Evolutionary conservation across 2,113 vertebrate species (phyloP).

Genomic region (Larimichthys crocea): DNA sequence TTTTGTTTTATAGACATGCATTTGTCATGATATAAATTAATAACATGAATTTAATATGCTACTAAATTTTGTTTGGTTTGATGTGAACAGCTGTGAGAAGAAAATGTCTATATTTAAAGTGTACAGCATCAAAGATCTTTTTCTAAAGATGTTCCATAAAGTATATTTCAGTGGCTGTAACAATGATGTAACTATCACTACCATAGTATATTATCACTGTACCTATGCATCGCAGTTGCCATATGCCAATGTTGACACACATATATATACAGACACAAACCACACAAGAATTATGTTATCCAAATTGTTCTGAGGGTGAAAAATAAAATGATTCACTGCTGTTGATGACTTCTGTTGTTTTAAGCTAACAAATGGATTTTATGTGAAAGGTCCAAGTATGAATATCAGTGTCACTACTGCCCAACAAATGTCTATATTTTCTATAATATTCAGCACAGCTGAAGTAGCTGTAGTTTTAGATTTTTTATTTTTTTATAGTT

Average conservation of each 20-base stretch:
- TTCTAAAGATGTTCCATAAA: neutral
- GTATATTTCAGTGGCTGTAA: neutral
- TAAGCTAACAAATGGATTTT: neutral
- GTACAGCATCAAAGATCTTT: neutral
- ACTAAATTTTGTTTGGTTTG: neutral
- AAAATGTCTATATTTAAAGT: neutral
- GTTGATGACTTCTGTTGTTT: conserved; percentile 3
- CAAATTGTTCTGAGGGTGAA: neutral
- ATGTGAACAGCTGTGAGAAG: neutral
- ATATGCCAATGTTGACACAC: neutral
- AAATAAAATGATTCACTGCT: conserved; percentile 33
- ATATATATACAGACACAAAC: neutral
- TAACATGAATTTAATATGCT: conserved; percentile 8
- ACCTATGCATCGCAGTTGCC: neutral
- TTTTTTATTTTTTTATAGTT: too few relatives aligned
- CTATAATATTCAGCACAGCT: neutral
- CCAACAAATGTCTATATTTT: neutral
- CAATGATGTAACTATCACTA: neutral
- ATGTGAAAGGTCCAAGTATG: neutral
- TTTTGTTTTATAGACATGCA: neutral
- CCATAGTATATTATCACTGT: neutral
- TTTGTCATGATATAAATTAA: neutral
- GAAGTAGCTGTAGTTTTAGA: too few relatives aligned
- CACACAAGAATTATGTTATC: conserved; percentile 6
- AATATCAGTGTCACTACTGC: neutral